Conservation (phyloP, 2,797 vertebrate genomes). For the Pseudopleuronectes americanus region DNA sequence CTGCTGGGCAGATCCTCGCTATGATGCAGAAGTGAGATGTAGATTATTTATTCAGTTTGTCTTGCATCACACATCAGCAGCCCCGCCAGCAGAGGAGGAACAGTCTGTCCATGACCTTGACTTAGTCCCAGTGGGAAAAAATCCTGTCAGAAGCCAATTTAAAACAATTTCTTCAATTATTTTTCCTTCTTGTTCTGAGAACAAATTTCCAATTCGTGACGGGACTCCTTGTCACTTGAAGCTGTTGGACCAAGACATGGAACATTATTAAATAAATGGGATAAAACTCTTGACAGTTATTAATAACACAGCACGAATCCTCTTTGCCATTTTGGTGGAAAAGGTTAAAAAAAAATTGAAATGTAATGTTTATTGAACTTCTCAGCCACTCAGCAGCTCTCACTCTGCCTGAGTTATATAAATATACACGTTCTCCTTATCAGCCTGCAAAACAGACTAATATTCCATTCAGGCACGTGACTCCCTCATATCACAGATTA, state of each 20-base stretch:
- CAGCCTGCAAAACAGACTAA: constrained; percentile 54
- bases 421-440: constrained; percentile 44
- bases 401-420: constrained; percentile 32
- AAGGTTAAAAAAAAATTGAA: constrained; percentile 21
- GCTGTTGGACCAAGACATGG: constrained; percentile 21
- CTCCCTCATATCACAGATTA: constrained; percentile 61
- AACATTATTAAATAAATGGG: constrained; percentile 55
- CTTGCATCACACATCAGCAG: constrained; percentile 48
- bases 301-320: constrained; percentile 26
- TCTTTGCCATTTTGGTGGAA: neutral
- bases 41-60: constrained; percentile 61
- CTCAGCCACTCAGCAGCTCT: constrained; percentile 13
- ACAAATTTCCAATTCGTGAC: constrained; percentile 58
- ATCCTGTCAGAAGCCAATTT: constrained; percentile 58
- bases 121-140: constrained; percentile 54
- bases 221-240: constrained; percentile 41
- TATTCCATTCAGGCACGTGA: constrained; percentile 58
- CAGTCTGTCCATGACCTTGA: constrained; percentile 74
- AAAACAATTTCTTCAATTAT: constrained; percentile 65
- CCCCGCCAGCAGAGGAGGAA: constrained; percentile 46
- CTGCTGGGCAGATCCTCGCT: constrained; percentile 45
- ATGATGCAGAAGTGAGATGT: constrained; percentile 59
- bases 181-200: constrained; percentile 45
- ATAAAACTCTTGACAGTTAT: constrained; percentile 45
- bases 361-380: constrained; percentile 28